These are phyloP conservation scores for Protosalanx chinensis DNA, from an alignment of 2,797 vertebrate species.

Conservation along the genomic window DNA sequence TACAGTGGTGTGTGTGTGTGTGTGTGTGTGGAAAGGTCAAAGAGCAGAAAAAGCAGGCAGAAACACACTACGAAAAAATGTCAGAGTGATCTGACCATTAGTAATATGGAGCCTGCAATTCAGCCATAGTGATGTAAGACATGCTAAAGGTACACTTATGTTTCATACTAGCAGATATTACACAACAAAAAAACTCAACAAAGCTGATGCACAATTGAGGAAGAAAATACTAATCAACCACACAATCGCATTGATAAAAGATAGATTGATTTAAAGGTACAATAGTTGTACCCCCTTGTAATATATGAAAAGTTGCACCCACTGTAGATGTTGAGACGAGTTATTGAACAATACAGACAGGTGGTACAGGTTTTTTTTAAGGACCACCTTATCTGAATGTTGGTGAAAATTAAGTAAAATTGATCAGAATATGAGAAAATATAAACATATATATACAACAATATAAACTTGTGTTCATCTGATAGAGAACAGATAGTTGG, in stretches of 20 bases:
- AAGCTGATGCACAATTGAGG: neutral
- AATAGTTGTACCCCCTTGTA: too few relatives aligned
- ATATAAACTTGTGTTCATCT: too few relatives aligned
- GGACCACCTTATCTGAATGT: too few relatives aligned
- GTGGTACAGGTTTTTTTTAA: too few relatives aligned
- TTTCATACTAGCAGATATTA: neutral
- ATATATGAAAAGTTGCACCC: too few relatives aligned
- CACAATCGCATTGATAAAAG: neutral
- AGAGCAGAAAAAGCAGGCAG: neutral
- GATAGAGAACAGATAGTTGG: too few relatives aligned
- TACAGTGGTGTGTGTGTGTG: neutral
- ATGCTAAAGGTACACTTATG: neutral
- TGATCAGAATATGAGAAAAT: too few relatives aligned
- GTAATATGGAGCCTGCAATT: neutral
- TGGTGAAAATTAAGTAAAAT: too few relatives aligned
- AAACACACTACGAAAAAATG: slow-evolving; percentile 1
- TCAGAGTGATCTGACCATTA: slow-evolving; percentile 4
- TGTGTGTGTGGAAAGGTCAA: slow-evolving; percentile 9
- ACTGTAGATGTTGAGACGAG: too few relatives aligned
- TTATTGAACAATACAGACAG: too few relatives aligned
- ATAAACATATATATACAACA: too few relatives aligned
- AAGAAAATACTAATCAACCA: neutral
- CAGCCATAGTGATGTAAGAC: neutral
- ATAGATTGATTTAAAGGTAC: too few relatives aligned
- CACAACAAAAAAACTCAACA: neutral